These are phyloP conservation scores for Drosophila punjabiensis DNA, from an alignment of 1,140 invertebrate species.

Conservation along the genomic window DNA sequence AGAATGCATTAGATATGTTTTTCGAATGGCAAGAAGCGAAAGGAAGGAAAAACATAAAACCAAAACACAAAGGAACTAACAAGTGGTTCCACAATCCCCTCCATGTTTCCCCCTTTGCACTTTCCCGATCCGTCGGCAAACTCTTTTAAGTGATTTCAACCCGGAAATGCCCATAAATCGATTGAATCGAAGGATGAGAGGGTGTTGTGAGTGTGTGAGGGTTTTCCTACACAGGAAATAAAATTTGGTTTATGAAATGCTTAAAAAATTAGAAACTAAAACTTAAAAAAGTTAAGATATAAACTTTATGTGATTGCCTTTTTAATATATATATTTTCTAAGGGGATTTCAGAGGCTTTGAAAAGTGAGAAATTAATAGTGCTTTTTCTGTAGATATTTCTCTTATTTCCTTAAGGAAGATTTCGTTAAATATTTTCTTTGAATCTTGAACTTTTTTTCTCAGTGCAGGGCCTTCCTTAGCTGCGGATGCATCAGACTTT, in stretches of 20 bases:
- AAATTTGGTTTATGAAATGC: not conserved
- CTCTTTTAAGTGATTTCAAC: conserved; percentile 80
- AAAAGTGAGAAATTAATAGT: no score
- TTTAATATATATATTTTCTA: no score
- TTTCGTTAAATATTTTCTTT: no score
- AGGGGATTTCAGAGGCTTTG: no score
- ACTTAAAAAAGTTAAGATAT: not conserved
- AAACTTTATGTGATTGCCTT: no score
- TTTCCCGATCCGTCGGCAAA: conserved; percentile 25
- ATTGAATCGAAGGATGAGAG: conserved; percentile 38
- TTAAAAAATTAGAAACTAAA: not conserved
- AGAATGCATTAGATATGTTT: conserved; percentile 40
- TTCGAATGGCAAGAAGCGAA: conserved; percentile 16
- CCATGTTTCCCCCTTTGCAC: not conserved
- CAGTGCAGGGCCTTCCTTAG: conserved; percentile 47
- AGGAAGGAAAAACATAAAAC: conserved; percentile 51
- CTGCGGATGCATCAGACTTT: conserved; percentile 60
- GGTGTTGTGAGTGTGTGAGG: conserved; percentile 14
- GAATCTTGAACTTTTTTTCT: no score
- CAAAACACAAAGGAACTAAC: conserved; percentile 70
- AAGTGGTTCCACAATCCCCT: conserved; percentile 42
- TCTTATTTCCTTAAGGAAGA: no score
- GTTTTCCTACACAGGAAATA: conserved; percentile 8
- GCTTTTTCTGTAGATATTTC: no score
- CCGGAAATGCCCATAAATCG: conserved; percentile 82